Evolutionary conservation across 2,113 vertebrate species (phyloP), one percentile per base, ranked within the genome.

Genomic region (Lamprologus lemairii): DNA sequence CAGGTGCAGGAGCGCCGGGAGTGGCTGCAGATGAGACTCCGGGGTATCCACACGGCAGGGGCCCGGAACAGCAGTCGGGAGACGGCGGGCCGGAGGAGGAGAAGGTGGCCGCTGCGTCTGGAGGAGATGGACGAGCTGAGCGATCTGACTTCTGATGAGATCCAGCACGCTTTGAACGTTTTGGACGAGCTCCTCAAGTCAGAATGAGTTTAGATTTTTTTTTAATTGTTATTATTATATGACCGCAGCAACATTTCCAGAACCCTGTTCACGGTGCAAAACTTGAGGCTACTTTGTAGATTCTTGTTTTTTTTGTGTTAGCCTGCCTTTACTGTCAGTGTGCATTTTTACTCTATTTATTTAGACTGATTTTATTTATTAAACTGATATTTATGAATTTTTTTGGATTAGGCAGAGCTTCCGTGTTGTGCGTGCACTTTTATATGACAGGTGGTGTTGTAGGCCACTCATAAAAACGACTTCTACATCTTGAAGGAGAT

Each of bases 1-100:
- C 97, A 97, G 86, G 31, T 95, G 0, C 80, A 97, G 95, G 97
- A 97, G 90, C 96, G 98, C 7, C 95, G 97, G 84, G 97, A 98
- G 47, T 99, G 98, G 98, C 96, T 99, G 6, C 96, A 97, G 91
- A 95, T 94, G 95, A 96, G 97, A 84, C 94, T 99, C 58, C 96
- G 96, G 80, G 96, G 97, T 2, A 93, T 98, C 90, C 96, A 98
- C 94, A 97, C 95, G 1, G 81, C 94, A 35, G 82, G 93, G 37
- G 75, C 90, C 9, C 89, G 63, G 88, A 65, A 28, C 26, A 23
- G 82, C 31, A 17, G 84, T 89, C 91, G 94, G 53, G 87, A 54
- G 51, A 16, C 21, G 16, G 19, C 17, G 16, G 6, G 40, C 31
- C 89, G 89, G 23, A 16, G 92, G 81, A 85, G 88, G 35, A 88